phyloP scores from a whole-genome alignment of 2,113 vertebrate genomes.

The Paralichthys olivaceus region DNA sequence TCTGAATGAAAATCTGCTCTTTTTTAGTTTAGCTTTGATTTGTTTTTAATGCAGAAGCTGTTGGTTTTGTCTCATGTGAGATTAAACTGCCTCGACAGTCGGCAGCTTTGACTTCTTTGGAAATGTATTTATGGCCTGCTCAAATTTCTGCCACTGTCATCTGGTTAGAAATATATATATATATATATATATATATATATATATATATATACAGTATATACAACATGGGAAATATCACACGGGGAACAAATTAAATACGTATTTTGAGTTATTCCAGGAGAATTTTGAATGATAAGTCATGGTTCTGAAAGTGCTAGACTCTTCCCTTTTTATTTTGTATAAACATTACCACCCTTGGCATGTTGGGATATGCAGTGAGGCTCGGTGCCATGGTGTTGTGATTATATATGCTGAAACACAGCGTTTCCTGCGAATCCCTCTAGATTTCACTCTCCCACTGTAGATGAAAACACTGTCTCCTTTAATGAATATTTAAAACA shows the following conservation, averaged over 20 bases:
- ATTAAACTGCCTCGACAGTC: constrained; percentile 15
- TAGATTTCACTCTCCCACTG: constrained; percentile 38
- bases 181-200: constrained; percentile 3
- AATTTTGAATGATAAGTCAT: not conserved
- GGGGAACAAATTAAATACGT: not conserved
- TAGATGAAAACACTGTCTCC: constrained; percentile 52
- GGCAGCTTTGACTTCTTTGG: constrained; percentile 32
- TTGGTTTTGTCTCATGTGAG: constrained; percentile 10
- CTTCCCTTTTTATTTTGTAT: not conserved
- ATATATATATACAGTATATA: constrained; percentile 2
- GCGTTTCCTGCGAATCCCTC: constrained; percentile 19
- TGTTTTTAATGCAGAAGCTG: constrained; percentile 9
- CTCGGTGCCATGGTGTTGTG: constrained; percentile 8
- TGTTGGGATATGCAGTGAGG: constrained; percentile 7
- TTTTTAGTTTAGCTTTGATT: constrained; percentile 23
- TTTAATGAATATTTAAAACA: constrained; percentile 70
- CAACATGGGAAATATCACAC: not conserved
- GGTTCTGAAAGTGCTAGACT: not conserved
- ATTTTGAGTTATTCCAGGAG: not conserved
- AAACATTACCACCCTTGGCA: constrained; percentile 5
- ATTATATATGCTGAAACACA: constrained; percentile 40
- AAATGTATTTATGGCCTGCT: constrained; percentile 16
- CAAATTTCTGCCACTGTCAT: not conserved
- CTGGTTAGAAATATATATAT: not conserved
- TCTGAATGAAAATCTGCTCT: not conserved